These are phyloP conservation scores for Nymphalis io DNA, from an alignment of 1,140 invertebrate genomes.

Conservation along the genomic window DNA sequence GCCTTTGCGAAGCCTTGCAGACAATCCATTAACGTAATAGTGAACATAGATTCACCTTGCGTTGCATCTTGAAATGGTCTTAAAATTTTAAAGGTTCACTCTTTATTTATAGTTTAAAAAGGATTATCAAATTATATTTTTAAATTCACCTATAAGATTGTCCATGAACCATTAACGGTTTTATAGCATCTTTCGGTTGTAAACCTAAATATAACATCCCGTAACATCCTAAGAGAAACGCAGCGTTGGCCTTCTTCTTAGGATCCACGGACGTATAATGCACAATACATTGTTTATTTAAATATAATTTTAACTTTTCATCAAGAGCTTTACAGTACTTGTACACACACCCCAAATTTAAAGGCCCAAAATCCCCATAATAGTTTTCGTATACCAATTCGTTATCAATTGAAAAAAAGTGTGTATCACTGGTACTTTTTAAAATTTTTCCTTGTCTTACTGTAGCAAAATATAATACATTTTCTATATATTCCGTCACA, in stretches of 20 bases:
- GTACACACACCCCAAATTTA: conserved; percentile 97
- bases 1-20: conserved; percentile 94
- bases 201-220: conserved; percentile 94
- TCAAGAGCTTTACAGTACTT: conserved; percentile 95
- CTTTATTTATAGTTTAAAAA: not conserved
- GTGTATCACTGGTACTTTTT: conserved; percentile 88
- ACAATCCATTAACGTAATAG: conserved; percentile 92
- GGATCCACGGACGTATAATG: conserved; percentile 91
- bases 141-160: conserved; percentile 71
- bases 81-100: conserved; percentile 4
- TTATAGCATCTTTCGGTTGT: conserved; percentile 91
- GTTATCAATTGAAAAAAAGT: conserved; percentile 95
- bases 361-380: conserved; percentile 97
- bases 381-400: conserved; percentile 97
- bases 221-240: conserved; percentile 93
- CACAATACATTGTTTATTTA: conserved; percentile 67
- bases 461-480: conserved; percentile 73
- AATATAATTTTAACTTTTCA: conserved; percentile 74
- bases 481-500: conserved; percentile 73
- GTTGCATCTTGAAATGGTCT: conserved; percentile 95
- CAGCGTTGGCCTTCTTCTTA: conserved; percentile 87
- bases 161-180: conserved; percentile 86
- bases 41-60: conserved; percentile 88
- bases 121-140: not conserved
- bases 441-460: conserved; percentile 77